phyloP scores from a whole-genome alignment of 2,888 invertebrate genomes.

The Oscheius sp. region DNA sequence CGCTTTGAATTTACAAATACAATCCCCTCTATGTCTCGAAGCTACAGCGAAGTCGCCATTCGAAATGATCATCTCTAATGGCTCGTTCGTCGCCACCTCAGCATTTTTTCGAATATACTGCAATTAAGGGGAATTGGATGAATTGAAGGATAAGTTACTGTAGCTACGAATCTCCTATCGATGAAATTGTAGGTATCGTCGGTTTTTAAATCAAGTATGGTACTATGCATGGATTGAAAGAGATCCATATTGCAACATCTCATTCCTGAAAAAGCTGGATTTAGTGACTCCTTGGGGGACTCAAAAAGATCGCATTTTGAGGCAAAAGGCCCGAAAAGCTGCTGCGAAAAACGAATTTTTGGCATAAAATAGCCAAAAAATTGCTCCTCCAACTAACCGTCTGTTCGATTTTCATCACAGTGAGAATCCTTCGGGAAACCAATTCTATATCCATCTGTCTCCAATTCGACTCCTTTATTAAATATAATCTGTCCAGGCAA shows the following conservation, averaged over 20 bases:
- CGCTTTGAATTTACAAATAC: not conserved
- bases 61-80: conserved; percentile 6
- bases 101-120: not conserved
- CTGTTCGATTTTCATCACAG: not conserved
- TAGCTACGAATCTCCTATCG: not conserved
- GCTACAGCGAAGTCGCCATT: not conserved
- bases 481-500: not conserved
- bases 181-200: not conserved
- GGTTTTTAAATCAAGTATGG: not conserved
- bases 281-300: too few relatives aligned
- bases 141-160: too few relatives aligned
- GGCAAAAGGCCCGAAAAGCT: too few relatives aligned
- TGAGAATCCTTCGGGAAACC: conserved; percentile 10
- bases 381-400: too few relatives aligned
- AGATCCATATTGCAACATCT: conserved; percentile 16
- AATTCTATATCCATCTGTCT: not conserved
- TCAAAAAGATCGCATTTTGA: too few relatives aligned
- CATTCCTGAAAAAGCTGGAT: conserved; percentile 6
- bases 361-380: too few relatives aligned
- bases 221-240: conserved; percentile 7
- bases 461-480: conserved; percentile 1
- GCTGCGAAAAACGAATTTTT: too few relatives aligned
- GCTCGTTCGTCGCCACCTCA: not conserved
- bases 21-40: conserved; percentile 4
- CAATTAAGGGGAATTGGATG: too few relatives aligned